A percentile compares a stretch with the other conserved stretches of the same genome.
phyloP scores from a whole-genome alignment of 2,888 invertebrate genomes.

The Matsumyia berberina region DNA sequence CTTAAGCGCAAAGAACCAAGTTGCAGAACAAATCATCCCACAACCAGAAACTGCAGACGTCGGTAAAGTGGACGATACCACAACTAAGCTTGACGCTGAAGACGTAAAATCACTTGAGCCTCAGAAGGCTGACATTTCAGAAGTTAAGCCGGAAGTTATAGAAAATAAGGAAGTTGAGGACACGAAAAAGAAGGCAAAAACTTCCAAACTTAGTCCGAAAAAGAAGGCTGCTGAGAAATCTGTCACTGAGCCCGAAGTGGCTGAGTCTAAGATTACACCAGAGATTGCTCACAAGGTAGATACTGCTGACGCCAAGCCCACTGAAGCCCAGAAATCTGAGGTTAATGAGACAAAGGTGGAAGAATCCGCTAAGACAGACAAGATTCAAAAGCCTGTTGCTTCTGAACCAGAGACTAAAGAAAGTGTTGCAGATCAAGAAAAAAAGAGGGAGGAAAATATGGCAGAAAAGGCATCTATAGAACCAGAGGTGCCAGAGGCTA shows the following conservation, averaged over 20 bases:
- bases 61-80: neutral
- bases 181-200: slow-evolving; percentile 5
- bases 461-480: neutral
- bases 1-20: neutral
- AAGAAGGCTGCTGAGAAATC: slow-evolving; percentile 11
- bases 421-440: neutral
- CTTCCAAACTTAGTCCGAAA: slow-evolving; percentile 32
- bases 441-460: neutral
- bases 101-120: slow-evolving; percentile 1
- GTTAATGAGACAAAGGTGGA: neutral
- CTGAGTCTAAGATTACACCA: neutral
- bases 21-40: too few relatives aligned
- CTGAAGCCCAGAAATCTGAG: neutral
- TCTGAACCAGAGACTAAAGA: neutral
- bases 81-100: slow-evolving; percentile 29
- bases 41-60: slow-evolving; percentile 17
- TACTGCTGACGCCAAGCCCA: neutral
- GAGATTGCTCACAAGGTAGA: neutral
- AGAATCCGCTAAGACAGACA: slow-evolving; percentile 46
- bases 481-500: neutral
- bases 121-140: slow-evolving; percentile 40
- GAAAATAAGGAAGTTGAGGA: slow-evolving; percentile 49
- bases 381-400: slow-evolving; percentile 47
- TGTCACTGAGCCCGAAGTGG: slow-evolving; percentile 11
- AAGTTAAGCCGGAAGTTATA: slow-evolving; percentile 23